Base-by-base conservation (phyloP, 2,888 invertebrate species). In the Campoletis raptor region DNA sequence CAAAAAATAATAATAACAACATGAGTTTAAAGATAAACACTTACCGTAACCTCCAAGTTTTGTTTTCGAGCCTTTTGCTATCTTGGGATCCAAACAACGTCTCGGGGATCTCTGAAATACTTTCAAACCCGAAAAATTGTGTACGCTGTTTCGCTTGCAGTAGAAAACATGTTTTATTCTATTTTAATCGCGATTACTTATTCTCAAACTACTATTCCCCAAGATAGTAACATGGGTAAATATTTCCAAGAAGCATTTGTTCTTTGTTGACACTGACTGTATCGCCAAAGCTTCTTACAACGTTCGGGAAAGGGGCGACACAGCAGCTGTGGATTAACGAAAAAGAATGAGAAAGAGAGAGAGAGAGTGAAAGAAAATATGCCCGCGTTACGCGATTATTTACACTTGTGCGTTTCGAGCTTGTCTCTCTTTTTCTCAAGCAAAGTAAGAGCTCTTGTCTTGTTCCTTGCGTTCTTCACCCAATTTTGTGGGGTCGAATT, bases 291-390 rank as follows among this genome's bases (percentile, higher is more conserved):
- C 54, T 76, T 76, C 78, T 78, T 67, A 67, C 66, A 69, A 30
- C 18, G 54, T 9, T 54, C 37, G 66, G 21, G 21, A 21, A 42
- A 30, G 66, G 57, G 64, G n/a, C 24, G 30, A 30, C 30, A 15
- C n/a, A 72, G 54, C 77, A 36, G 52, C 66, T 66, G 77, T 66
- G 77, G 66, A 77, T 77, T 67, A 77, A 21, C 57, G 48, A 30
- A 9, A 48, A 48, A 70, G 48, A 30, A 70, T 15, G 6, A 37
- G 48, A 30, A 21, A 36, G 57, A 69, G 69, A 45, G 37, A 45
- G 10, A 42, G 69, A 69, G 36, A 36, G 36, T 54, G 54, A 78
- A 9, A 72, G 21, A 45, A 42, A 57, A 61, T 66, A 36, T 73
- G n/a, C 45, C 40, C 45, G 30, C 30, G 30, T 83, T 54, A 45